Base-by-base conservation (phyloP, 2,888 invertebrate species). In the Rotaria macrura region DNA sequence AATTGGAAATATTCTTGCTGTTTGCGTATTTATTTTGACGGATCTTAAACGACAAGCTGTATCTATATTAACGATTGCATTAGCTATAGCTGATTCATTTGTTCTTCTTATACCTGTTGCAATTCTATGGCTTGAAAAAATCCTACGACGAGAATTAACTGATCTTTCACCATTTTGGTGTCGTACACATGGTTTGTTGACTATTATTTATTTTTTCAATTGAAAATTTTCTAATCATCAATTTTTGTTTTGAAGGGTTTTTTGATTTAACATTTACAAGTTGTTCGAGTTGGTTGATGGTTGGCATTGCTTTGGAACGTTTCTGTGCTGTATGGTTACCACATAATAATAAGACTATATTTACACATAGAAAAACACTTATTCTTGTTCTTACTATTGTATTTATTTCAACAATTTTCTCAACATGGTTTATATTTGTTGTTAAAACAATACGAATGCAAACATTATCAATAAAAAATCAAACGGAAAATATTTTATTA, bases 251-350 rank as follows among this genome's bases (percentile, higher is more conserved):
- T 79, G 3, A 23, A 79, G 79, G 79, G 25, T 43, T 79, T 43
- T 79, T 79, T 43, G 79, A 79, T 43, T 79, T 79, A 43, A 3
- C 79, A 1, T 79, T 79, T 79, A 79, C 79, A 43, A n/a, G 79
- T 43, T 43, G 43, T 79, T 79, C 79, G 25, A 79, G 79, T 79
- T 79, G 79, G 79, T 43, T 79, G 43, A 79, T 79, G 25, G 79
- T 79, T 79, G 43, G 25, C 4, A 79, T 79, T 25, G 79, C 79
- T 4, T 79, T 40, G 25, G 79, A 79, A 43, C 79, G 79, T 43
- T 79, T 79, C n/a, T 43, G 40, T 43, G 79, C 79, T 43, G 79
- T 79, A 43, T 79, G 79, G 79, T 79, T 79, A 79, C 79, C 79
- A n/a, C 79, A 79, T 43, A 79, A 43, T 43, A 79, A 79, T 43